These are phyloP conservation scores for Helobdella robusta DNA, from an alignment of 2,888 invertebrate genomes.

Conservation along the genomic window DNA sequence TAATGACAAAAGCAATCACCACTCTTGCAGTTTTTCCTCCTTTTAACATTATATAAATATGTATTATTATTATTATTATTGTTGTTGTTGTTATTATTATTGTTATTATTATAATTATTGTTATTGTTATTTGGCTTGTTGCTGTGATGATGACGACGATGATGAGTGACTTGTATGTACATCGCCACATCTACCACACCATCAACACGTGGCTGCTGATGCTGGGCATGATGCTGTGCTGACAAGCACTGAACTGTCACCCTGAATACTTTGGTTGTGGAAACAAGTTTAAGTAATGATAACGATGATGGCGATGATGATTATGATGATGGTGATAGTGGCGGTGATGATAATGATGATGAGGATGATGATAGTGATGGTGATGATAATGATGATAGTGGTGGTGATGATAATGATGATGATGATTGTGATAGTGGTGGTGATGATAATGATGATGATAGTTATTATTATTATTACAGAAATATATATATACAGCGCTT, in stretches of 20 bases:
- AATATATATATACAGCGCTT: neutral
- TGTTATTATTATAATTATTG: neutral
- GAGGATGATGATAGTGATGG: neutral
- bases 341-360: constrained; percentile 1
- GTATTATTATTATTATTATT: no score
- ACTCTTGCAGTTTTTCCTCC: no score
- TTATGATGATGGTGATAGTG: neutral
- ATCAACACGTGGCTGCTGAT: neutral
- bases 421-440: neutral
- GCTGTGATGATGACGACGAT: neutral
- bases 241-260: constrained; percentile 13
- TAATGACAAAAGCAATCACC: no score
- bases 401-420: constrained; percentile 9
- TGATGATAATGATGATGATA: constrained; percentile 5
- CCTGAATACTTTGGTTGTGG: constrained; percentile 10
- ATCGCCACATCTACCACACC: constrained; percentile 5
- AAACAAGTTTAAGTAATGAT: neutral
- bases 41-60: no score
- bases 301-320: constrained; percentile 11
- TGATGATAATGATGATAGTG: no score
- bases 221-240: no score
- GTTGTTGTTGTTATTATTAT: no score
- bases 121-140: neutral
- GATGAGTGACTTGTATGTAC: constrained; percentile 14
- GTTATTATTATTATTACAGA: neutral